phyloP scores from a whole-genome alignment of 2,113 vertebrate genomes.

The Atrichornis clamosus region DNA sequence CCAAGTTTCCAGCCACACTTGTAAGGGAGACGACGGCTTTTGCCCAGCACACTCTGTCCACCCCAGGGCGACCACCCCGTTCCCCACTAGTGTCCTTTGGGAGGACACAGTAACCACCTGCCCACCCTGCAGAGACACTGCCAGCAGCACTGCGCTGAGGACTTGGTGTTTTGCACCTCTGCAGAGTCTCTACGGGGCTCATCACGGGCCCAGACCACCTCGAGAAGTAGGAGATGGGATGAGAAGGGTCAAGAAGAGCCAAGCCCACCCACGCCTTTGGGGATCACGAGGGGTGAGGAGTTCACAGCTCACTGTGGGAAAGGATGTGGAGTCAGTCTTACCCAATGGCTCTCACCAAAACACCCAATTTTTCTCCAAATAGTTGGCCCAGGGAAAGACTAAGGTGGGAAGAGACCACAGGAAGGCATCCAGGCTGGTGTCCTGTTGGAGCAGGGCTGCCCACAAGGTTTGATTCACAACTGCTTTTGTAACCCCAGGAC shows the following conservation, averaged over 20 bases:
- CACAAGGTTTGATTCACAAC: not conserved
- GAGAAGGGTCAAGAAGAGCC: not conserved
- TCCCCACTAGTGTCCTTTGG: not conserved
- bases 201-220: accelerated
- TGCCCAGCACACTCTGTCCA: not conserved
- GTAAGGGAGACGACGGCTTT: accelerated
- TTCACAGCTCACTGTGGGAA: not conserved
- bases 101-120: not conserved
- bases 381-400: not conserved
- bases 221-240: not conserved
- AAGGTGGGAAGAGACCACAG: not conserved
- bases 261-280: not conserved
- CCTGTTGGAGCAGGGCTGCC: not conserved
- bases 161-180: not conserved
- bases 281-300: not conserved
- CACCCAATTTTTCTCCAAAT: not conserved
- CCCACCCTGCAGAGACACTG: accelerated
- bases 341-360: not conserved
- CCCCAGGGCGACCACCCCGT: accelerated
- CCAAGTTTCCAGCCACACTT: not conserved
- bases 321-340: not conserved
- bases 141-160: not conserved
- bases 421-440: not conserved
- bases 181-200: not conserved
- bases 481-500: not conserved